Base-by-base conservation (phyloP, 2,113 vertebrate species). In the Cranoglanis bouderius region DNA sequence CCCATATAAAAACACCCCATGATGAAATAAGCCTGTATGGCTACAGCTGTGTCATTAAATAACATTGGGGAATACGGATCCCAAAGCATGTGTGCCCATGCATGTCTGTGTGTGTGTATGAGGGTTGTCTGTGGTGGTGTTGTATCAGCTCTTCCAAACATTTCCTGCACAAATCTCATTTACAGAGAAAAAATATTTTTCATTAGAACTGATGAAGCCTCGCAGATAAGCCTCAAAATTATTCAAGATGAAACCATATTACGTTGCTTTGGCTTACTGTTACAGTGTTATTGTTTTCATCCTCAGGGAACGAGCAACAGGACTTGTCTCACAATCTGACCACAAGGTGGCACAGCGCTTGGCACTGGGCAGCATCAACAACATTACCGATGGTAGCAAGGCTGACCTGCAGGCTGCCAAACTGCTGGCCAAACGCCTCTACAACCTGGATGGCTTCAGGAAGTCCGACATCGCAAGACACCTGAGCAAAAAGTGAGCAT, bases 391-490 rank as follows among this genome's bases (percentile, higher is more conserved):
- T 0, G 97, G 97, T 74, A 96, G 96, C 90, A 98, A 97, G 91
- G 95, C 97, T 2, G 98, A 99, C 91, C 93, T 97, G 91, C 97
- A 97, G 92, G 97, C 98, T 0, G 98, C 98, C 12, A 96, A 96
- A 78, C 96, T 98, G 8, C 96, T 99, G 26, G 98, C 98, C 90
- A 98, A 98, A 92, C 96, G 97, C 70, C 97, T 99, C 6, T 98
- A 97, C 95, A 96, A 95, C 90, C 95, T 99, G 89, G 98, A 99
- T 0, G 98, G 98, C 89, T 99, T 99, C 95, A 96, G 95, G 94
- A 99, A 98, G 92, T 98, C 97, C 0, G 98, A 99, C 16, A 97
- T 99, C 87, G 97, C 97, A 57, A 95, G 96, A 53, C 98, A 99
- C 93, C 93, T 99, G 90, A 95, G 97, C 94, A 98, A 99, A 95